A percentile compares a stretch with the other conserved stretches of the same genome.
phyloP scores from a whole-genome alignment of 2,888 invertebrate species.

The Aquatica leii region DNA sequence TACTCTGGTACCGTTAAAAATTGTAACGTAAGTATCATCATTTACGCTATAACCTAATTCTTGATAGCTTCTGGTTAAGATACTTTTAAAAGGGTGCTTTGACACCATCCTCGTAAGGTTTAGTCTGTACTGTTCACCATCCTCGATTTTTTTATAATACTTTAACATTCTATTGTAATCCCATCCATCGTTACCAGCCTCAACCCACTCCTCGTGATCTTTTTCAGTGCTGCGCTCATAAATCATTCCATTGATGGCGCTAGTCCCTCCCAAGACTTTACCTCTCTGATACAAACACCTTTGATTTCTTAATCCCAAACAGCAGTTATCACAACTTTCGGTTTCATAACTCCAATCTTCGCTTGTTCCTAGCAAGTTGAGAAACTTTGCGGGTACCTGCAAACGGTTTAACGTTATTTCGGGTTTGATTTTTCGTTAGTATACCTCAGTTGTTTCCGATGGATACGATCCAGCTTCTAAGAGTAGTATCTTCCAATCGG shows the following conservation, averaged over 20 bases:
- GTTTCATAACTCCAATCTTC: constrained; percentile 50
- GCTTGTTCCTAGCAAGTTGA: constrained; percentile 49
- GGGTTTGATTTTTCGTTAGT: no score
- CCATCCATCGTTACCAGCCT: background rate
- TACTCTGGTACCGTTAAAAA: constrained; percentile 62
- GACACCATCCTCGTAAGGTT: constrained; percentile 51
- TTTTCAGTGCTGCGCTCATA: constrained; percentile 56
- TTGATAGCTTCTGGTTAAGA: constrained; percentile 55
- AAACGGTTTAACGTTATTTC: background rate
- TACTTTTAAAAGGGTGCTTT: constrained; percentile 51
- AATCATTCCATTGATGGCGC: constrained; percentile 8
- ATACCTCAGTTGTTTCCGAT: constrained; percentile 68
- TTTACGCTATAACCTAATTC: no score
- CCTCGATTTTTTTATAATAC: background rate
- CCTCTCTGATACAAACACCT: constrained; percentile 52
- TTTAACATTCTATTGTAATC: background rate
- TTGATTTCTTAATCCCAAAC: constrained; percentile 84
- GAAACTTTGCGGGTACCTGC: constrained; percentile 51
- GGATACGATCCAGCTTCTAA: constrained; percentile 56
- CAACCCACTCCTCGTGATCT: constrained; percentile 59
- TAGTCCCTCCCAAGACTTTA: constrained; percentile 5
- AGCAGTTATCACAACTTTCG: constrained; percentile 39
- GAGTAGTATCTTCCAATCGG: constrained; percentile 55
- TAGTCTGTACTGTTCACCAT: background rate
- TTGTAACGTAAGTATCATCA: constrained; percentile 58